Conservation (phyloP, 2,113 vertebrate species). For the Gambusia holbrooki region DNA sequence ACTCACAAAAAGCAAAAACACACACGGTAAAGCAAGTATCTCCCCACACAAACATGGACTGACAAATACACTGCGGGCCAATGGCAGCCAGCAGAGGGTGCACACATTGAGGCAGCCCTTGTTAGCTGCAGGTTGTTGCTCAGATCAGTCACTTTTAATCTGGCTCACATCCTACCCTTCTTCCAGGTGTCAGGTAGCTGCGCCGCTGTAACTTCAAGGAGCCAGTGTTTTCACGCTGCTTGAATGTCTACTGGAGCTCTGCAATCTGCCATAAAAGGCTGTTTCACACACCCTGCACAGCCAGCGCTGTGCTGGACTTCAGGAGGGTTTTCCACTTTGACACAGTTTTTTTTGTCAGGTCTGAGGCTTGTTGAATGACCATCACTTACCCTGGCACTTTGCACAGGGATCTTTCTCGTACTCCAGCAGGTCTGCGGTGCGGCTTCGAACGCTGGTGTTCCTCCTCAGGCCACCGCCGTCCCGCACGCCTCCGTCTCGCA, state of each 20-base stretch:
- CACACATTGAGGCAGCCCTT: slow-evolving; percentile 60
- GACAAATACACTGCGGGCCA: background rate
- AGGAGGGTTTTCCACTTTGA: background rate
- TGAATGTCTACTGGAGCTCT: slow-evolving; percentile 28
- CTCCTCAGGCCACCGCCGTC: slow-evolving; percentile 82
- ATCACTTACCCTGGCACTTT: slow-evolving; percentile 87
- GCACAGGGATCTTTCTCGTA: slow-evolving; percentile 89
- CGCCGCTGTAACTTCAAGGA: slow-evolving; percentile 38
- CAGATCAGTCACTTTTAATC: slow-evolving; percentile 56
- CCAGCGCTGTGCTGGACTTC: slow-evolving; percentile 24
- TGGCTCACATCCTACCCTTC: slow-evolving; percentile 32
- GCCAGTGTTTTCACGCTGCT: slow-evolving; percentile 32
- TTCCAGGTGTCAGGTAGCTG: slow-evolving; percentile 26
- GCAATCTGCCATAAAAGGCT: slow-evolving; percentile 10
- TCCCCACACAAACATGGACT: background rate
- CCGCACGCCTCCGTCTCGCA: slow-evolving; percentile 87
- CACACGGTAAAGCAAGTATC: slow-evolving; percentile 16
- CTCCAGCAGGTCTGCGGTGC: slow-evolving; percentile 85
- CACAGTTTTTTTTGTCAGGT: background rate
- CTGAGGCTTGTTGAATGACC: background rate
- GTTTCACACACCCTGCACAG: slow-evolving; percentile 2
- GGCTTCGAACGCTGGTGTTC: slow-evolving; percentile 72
- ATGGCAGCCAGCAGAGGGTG: slow-evolving; percentile 62
- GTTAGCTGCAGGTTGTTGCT: slow-evolving; percentile 62
- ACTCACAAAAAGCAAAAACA: slow-evolving; percentile 25